Evolutionary conservation across 2,888 invertebrate species (phyloP), one percentile per base, ranked within the genome.

Genomic region (Xestia c-nigrum): DNA sequence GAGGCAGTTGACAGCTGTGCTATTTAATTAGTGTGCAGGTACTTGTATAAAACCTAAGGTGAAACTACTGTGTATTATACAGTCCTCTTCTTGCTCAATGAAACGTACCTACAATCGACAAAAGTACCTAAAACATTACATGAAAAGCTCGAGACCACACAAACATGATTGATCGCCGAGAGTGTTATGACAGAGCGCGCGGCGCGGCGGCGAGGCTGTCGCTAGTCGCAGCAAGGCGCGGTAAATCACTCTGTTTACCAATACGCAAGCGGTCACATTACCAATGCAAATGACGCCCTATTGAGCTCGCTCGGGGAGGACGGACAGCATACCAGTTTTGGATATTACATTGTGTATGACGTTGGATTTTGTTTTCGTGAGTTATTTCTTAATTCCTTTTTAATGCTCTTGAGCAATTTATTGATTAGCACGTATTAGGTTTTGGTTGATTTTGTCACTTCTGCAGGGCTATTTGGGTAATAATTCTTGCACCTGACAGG

Each of bases 271-370:
- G 88, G 91, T 91, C 94, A 84, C 90, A 96, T 96, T 96, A 95
- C 95, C 96, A 95, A 96, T 96, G 96, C 95, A 96, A 96, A 96
- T 96, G 95, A 95, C 93, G 94, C 94, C 94, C 92, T 94, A 94
- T 94, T 94, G 95, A 94, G 93, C 88, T 90, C 89, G 88, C 89
- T 85, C 86, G 83, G 69, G 79, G 72, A 57, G 92, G 91, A 96
- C 84, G 83, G 95, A 87, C 81, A 68, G 90, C 91, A 93, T 14
- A 43, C 24, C 12, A 76, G 24, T 19, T 3, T 21, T 52, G 21
- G 1, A 69, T 68, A 6, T 50, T 19, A 64, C 40, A 40, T 55
- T 31, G 40, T 50, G 40, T 70, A 14, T 24, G 21, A 59, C 5
- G 14, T 74, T 46, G 5, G 7, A 31, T 40, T 40, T 63, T 14